Conservation (phyloP, 1,140 invertebrate genomes). For the Coelopa frigida region DNA sequence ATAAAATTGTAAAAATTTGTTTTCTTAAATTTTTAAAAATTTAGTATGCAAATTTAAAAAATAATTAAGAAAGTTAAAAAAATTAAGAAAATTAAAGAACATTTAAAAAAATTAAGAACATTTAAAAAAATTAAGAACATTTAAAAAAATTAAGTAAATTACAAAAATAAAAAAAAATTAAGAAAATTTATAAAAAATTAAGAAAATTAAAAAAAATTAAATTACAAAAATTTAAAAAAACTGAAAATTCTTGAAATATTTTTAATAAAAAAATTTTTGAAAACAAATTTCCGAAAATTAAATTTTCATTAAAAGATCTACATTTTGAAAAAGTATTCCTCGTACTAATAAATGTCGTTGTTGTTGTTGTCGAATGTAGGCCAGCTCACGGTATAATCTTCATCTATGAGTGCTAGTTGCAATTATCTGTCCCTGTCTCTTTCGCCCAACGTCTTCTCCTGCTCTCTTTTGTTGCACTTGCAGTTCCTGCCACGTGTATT, state of each 20-base stretch:
- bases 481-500: too few relatives aligned
- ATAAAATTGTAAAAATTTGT: not conserved
- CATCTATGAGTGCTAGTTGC: too few relatives aligned
- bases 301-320: too few relatives aligned
- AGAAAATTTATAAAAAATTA: not conserved
- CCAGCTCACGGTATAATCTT: too few relatives aligned
- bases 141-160: not conserved
- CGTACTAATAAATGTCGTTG: too few relatives aligned
- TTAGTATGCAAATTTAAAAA: not conserved
- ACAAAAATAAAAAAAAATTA: not conserved
- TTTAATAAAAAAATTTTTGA: not conserved
- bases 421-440: too few relatives aligned
- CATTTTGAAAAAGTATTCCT: too few relatives aligned
- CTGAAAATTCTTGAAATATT: not conserved
- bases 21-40: too few relatives aligned
- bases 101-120: not conserved
- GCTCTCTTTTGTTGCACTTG: too few relatives aligned
- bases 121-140: not conserved
- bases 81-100: not conserved
- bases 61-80: not conserved
- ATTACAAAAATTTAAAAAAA: not conserved
- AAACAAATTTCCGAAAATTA: too few relatives aligned
- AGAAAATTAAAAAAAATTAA: not conserved
- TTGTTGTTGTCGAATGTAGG: too few relatives aligned
- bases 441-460: too few relatives aligned